Evolutionary conservation across 2,888 invertebrate genomes (phyloP).

Genomic region (Halocaridina rubra): DNA sequence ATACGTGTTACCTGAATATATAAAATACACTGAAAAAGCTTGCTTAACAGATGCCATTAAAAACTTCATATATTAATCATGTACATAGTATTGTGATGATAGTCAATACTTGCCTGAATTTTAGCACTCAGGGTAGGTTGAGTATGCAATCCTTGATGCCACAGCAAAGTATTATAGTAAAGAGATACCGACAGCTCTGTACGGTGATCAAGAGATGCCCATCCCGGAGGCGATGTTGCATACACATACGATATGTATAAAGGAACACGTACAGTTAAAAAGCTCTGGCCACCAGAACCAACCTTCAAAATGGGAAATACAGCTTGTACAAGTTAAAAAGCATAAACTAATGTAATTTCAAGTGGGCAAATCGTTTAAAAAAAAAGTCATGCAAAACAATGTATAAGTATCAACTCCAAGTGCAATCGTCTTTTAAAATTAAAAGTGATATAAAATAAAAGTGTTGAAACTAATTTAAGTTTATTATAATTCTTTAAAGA

Average conservation of each 20-base stretch:
- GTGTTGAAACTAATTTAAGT: too few relatives aligned
- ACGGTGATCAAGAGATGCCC: constrained; percentile 69
- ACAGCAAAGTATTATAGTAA: constrained; percentile 68
- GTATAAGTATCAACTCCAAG: too few relatives aligned
- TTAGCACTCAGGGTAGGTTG: constrained; percentile 66
- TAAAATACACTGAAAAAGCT: neutral
- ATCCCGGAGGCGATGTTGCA: constrained; percentile 68
- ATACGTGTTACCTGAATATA: constrained; percentile 65
- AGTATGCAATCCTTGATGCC: constrained; percentile 68
- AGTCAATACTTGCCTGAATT: constrained; percentile 62
- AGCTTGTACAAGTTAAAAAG: too few relatives aligned
- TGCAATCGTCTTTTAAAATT: too few relatives aligned
- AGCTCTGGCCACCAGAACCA: constrained; percentile 66
- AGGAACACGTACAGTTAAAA: constrained; percentile 69
- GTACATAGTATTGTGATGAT: neutral
- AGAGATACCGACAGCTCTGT: constrained; percentile 70
- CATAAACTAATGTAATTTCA: too few relatives aligned
- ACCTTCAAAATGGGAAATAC: constrained; percentile 32
- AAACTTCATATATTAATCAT: too few relatives aligned
- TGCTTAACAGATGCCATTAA: too few relatives aligned
- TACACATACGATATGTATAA: constrained; percentile 69
- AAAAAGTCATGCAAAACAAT: too few relatives aligned
- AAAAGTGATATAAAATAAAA: too few relatives aligned
- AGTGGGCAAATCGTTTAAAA: too few relatives aligned
- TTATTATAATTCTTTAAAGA: too few relatives aligned